Evolutionary conservation across 2,888 invertebrate species (phyloP), one percentile per base, ranked within the genome.

Genomic region (Argyra leucocephala): DNA sequence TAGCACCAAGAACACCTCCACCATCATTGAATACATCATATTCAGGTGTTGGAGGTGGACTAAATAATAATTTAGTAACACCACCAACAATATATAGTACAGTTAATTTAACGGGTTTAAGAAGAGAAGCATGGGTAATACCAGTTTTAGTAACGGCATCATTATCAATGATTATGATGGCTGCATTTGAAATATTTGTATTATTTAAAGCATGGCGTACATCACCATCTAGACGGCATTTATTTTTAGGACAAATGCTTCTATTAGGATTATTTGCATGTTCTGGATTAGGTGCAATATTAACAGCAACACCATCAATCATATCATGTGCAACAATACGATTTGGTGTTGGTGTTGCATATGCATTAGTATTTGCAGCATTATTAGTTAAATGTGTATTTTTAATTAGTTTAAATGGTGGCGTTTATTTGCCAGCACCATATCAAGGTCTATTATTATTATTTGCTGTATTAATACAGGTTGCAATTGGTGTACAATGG

Each of bases 351-450:
- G 93, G 93, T 64, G 86, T 90, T 21, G 85, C 92, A 10, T 90
- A 91, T 72, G 89, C 93, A 64, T 84, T 95, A 66, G 90, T 94
- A 67, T 96, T 95, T 79, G 91, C 93, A 58, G 90, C 95, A 0
- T 84, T 96, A 63, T 84, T 96, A 72, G 96, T 96, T 70, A 96
- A 96, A 81, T 91, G 94, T 79, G 93, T 96, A 71, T 95, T 96
- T 78, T 85, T 96, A 67, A 86, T 96, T 71, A 93, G 94, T 75
- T 85, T 95, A 68, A 93, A 95, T 80, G 88, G 91, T 64, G 93
- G 91, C 68, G 93, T 94, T 63, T 95, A 96, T 76, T 83, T 96
- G 65, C 94, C 94, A 64, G 93, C 95, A 9, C 90, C 93, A 18
- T 96, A 96, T 80, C 96, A 96, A 81, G 90, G 88, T 69, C 84